Conservation (phyloP, 2,888 invertebrate species). For the Rugalucina vietnamica region DNA sequence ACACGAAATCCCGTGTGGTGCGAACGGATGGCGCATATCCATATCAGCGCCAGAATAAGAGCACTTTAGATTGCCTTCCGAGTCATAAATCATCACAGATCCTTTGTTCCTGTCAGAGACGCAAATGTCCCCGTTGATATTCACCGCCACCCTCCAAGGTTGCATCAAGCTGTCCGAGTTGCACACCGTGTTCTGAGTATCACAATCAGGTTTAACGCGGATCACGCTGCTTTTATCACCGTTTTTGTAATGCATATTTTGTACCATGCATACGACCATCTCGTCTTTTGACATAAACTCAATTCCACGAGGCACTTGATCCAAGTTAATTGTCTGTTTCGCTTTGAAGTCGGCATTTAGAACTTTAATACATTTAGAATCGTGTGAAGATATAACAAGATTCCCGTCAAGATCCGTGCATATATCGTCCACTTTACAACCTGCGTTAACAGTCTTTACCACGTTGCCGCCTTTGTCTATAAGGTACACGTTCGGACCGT, state of each 20-base stretch:
- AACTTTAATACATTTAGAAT: constrained; percentile 51
- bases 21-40: constrained; percentile 51
- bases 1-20: constrained; percentile 67
- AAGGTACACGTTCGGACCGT: constrained; percentile 54
- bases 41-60: constrained; percentile 53
- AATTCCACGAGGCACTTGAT: constrained; percentile 54
- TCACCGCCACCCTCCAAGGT: constrained; percentile 67
- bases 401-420: constrained; percentile 47
- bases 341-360: constrained; percentile 41
- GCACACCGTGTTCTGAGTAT: neutral
- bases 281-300: constrained; percentile 40
- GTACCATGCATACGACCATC: constrained; percentile 53
- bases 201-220: constrained; percentile 18
- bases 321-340: constrained; percentile 48
- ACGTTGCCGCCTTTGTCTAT: constrained; percentile 57
- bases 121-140: constrained; percentile 70
- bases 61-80: constrained; percentile 48
- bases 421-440: constrained; percentile 59
- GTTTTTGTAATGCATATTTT: constrained; percentile 56
- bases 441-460: constrained; percentile 43
- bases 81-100: constrained; percentile 63
- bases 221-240: constrained; percentile 46
- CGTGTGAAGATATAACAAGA: constrained; percentile 53
- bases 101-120: constrained; percentile 66
- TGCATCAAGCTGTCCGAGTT: constrained; percentile 39